phyloP scores from a whole-genome alignment of 2,797 vertebrate species.

The Jordanella pulchra region DNA sequence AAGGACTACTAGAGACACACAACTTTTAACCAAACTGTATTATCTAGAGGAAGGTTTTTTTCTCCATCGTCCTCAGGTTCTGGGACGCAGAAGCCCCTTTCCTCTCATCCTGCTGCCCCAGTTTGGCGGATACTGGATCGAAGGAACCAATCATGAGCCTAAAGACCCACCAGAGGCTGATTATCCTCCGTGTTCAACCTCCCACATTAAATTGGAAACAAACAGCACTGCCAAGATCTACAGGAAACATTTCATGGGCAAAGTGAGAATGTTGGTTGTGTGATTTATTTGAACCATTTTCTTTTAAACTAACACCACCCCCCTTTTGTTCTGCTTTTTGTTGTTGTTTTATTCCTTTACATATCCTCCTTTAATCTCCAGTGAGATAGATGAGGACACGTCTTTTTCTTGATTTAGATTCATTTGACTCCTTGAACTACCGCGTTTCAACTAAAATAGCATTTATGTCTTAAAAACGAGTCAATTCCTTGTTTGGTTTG shows the following conservation, averaged over 20 bases:
- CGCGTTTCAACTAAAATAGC: too few relatives aligned
- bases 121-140: conserved; percentile 98
- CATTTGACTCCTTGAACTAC: too few relatives aligned
- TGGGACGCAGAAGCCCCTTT: conserved; percentile 89
- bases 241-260: conserved; percentile 93
- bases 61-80: conserved; percentile 77
- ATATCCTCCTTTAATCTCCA: too few relatives aligned
- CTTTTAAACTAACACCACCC: too few relatives aligned
- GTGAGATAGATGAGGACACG: too few relatives aligned
- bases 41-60: background rate
- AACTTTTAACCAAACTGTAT: too few relatives aligned
- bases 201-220: conserved; percentile 88
- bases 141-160: conserved; percentile 93
- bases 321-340: too few relatives aligned
- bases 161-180: conserved; percentile 78
- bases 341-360: too few relatives aligned
- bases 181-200: conserved; percentile 72
- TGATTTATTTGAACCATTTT: background rate
- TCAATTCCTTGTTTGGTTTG: too few relatives aligned
- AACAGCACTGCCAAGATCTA: conserved; percentile 92
- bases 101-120: conserved; percentile 95
- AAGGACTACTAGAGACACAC: too few relatives aligned
- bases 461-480: too few relatives aligned
- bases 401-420: too few relatives aligned
- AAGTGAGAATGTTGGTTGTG: conserved; percentile 77